Conservation (phyloP, 2,888 invertebrate genomes). For the Bembecia ichneumoniformis region DNA sequence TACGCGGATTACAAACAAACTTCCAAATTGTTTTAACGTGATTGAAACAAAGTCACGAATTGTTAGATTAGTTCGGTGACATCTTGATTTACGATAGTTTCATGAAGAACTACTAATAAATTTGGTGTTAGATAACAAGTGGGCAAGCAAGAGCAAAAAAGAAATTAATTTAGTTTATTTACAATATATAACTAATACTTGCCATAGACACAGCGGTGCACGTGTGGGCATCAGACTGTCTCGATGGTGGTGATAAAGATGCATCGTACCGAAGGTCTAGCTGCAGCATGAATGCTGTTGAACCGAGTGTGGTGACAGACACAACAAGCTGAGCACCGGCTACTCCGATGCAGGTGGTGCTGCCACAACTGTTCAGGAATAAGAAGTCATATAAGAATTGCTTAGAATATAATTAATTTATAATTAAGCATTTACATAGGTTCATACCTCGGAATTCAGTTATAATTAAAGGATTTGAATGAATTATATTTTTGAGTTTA, state of each 20-base stretch:
- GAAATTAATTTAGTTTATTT: too few species aligned
- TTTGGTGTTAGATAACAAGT: too few species aligned
- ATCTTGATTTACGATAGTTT: too few species aligned
- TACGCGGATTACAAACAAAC: too few species aligned
- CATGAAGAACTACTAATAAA: too few species aligned
- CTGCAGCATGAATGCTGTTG: constrained; percentile 54
- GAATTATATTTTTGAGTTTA: too few species aligned
- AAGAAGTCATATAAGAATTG: background rate
- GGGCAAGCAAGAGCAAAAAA: too few species aligned
- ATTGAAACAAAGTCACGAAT: too few species aligned
- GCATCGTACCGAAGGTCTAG: constrained; percentile 56
- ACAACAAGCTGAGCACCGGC: constrained; percentile 58
- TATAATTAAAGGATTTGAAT: too few species aligned
- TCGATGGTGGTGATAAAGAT: constrained; percentile 48
- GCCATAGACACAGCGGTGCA: constrained; percentile 67
- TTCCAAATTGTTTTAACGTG: too few species aligned
- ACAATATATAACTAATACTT: constrained; percentile 7
- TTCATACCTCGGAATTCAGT: too few species aligned
- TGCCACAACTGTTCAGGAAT: constrained; percentile 38
- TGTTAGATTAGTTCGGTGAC: too few species aligned
- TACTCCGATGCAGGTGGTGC: constrained; percentile 58
- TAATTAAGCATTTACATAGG: background rate
- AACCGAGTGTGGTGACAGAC: constrained; percentile 57
- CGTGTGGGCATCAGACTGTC: constrained; percentile 53
- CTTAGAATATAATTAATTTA: background rate